Conservation (phyloP, 2,113 vertebrate genomes). For the Oreocharis arfaki region DNA sequence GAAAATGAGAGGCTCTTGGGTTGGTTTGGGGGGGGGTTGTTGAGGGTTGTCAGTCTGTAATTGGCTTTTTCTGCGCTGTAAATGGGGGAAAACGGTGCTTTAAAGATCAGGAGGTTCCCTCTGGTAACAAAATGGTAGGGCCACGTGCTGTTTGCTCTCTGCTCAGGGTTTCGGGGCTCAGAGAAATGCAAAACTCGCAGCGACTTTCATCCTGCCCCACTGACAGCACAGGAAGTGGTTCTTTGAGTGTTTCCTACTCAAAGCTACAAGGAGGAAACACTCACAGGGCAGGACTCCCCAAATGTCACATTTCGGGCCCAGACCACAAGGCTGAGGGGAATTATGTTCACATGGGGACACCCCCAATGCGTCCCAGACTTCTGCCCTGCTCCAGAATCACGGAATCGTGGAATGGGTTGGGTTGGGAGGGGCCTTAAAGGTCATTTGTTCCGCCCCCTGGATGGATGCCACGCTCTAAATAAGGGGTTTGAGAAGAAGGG, state of each 20-base stretch:
- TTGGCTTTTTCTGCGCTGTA: neutral
- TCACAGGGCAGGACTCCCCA: neutral
- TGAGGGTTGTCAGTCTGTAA: slow-evolving; percentile 4
- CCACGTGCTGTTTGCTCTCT: neutral
- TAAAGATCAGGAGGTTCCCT: neutral
- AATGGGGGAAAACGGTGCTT: neutral
- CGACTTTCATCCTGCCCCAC: neutral
- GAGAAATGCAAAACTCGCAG: neutral
- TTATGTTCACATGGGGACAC: accelerated
- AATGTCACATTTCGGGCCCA: neutral
- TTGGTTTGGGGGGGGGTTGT: neutral
- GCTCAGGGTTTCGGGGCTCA: neutral
- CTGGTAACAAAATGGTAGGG: neutral
- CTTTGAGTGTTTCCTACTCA: slow-evolving; percentile 15
- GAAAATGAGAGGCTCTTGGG: neutral
- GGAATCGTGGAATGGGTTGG: accelerated
- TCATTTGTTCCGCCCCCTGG: neutral
- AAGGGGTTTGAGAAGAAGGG: accelerated
- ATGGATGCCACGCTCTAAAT: accelerated
- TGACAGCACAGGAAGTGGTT: neutral
- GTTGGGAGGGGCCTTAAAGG: neutral
- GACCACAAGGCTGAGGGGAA: neutral
- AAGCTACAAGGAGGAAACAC: neutral
- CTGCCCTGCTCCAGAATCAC: neutral
- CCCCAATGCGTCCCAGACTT: neutral